phyloP scores from a whole-genome alignment of 2,797 vertebrate genomes.

The Pipistrellus pipistrellus region DNA sequence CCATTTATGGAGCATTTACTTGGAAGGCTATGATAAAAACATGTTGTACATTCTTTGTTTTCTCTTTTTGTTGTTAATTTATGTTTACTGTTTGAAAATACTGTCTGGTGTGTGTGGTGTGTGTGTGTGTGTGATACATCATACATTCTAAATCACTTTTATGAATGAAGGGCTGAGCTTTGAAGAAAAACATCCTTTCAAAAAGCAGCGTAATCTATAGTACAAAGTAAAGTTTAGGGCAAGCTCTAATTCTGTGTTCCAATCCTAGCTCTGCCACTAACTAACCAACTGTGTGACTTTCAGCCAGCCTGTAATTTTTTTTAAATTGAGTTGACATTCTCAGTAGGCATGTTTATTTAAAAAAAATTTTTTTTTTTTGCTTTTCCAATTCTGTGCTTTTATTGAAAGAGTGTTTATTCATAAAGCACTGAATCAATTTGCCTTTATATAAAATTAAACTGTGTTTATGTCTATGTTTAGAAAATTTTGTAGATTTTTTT shows the following conservation, averaged over 20 bases:
- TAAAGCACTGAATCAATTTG: background rate
- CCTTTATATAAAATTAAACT: conserved; percentile 48
- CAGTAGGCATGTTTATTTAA: background rate
- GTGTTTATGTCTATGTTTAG: conserved; percentile 1
- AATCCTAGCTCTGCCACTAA: background rate
- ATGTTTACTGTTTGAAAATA: conserved; percentile 26
- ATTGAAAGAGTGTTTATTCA: conserved; percentile 21
- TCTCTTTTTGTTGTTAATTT: conserved; percentile 36
- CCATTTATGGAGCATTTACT: conserved; percentile 4
- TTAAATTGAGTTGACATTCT: background rate
- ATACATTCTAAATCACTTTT: background rate
- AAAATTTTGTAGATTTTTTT: background rate
- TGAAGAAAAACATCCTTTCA: background rate
- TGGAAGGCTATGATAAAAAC: conserved; percentile 31
- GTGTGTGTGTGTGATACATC: background rate
- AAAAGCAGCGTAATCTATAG: background rate
- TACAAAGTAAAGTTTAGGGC: conserved; percentile 3
- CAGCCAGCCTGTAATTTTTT: background rate
- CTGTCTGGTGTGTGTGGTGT: background rate
- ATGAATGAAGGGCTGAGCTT: background rate
- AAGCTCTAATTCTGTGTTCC: background rate
- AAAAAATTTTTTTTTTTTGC: background rate
- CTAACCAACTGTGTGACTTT: background rate
- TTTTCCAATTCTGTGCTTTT: background rate
- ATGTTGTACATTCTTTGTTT: conserved; percentile 11